Percentiles rank a stretch among this genome's conserved stretches.
These are phyloP conservation scores for Oryzias javanicus DNA, from an alignment of 2,113 vertebrate species.

Conservation along the genomic window DNA sequence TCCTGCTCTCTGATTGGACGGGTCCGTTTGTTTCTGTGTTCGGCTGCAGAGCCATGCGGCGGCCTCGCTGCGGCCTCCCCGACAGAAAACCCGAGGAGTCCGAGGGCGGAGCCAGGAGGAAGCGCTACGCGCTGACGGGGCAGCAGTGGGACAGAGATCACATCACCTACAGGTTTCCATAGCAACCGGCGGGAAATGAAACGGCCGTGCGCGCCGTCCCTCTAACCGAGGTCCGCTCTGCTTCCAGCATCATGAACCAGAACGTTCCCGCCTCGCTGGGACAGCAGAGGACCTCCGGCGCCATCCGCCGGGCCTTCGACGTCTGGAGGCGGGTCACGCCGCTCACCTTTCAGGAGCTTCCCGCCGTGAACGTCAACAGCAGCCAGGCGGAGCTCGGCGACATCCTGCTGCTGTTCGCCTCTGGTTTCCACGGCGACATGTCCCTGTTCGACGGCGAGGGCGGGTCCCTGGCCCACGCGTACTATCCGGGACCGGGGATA, in stretches of 20 bases:
- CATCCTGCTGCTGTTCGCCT: constrained; percentile 94
- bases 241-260: constrained; percentile 87
- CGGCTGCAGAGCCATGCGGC: constrained; percentile 90
- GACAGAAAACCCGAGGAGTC: constrained; percentile 79
- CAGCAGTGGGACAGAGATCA: constrained; percentile 85
- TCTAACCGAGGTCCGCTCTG: neutral
- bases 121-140: constrained; percentile 85
- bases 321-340: constrained; percentile 89
- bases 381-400: constrained; percentile 80
- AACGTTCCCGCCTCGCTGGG: constrained; percentile 79
- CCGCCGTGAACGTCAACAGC: constrained; percentile 78
- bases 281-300: constrained; percentile 72
- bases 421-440: constrained; percentile 95
- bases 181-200: neutral
- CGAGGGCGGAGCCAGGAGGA: constrained; percentile 78
- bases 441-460: constrained; percentile 93
- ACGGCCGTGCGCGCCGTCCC: too few relatives aligned
- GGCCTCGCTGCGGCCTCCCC: constrained; percentile 89
- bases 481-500: constrained; percentile 91
- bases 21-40: neutral
- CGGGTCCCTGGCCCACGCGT: constrained; percentile 94
- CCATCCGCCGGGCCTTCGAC: constrained; percentile 83
- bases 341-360: constrained; percentile 85
- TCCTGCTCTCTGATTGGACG: too few relatives aligned
- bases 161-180: constrained; percentile 87